Conservation (phyloP, 2,113 vertebrate species). For the Canis aureus region DNA sequence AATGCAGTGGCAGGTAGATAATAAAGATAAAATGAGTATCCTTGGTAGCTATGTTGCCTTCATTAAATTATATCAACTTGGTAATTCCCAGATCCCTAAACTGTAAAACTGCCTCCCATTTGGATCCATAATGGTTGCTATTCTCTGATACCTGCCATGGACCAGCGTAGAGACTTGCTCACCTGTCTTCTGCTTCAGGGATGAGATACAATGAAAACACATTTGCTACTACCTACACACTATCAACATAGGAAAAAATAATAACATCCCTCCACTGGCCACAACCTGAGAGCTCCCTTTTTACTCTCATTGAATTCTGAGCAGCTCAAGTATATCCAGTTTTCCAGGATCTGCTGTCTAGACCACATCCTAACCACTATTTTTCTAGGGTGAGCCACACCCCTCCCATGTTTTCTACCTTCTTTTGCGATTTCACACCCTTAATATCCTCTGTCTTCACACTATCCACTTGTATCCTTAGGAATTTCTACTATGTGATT, state of each 20-base stretch:
- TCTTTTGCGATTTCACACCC: neutral
- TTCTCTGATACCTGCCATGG: neutral
- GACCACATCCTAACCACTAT: neutral
- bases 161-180: neutral
- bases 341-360: neutral
- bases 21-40: neutral
- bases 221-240: no score
- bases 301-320: neutral
- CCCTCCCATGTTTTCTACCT: neutral
- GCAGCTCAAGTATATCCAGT: neutral
- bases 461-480: neutral
- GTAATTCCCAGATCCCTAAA: neutral
- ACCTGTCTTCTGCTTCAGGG: neutral
- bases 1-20: neutral
- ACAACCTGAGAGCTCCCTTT: neutral
- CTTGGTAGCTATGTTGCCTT: neutral
- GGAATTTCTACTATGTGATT: neutral
- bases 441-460: neutral
- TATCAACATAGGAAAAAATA: neutral
- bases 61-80: neutral
- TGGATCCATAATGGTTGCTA: rapidly evolving
- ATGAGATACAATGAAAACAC: neutral
- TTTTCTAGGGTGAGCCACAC: neutral
- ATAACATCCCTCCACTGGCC: no score
- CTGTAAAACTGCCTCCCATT: neutral